Percentiles rank a stretch among this genome's conserved stretches.
phyloP scores from a whole-genome alignment of 2,888 invertebrate genomes.

The Sipha maydis region DNA sequence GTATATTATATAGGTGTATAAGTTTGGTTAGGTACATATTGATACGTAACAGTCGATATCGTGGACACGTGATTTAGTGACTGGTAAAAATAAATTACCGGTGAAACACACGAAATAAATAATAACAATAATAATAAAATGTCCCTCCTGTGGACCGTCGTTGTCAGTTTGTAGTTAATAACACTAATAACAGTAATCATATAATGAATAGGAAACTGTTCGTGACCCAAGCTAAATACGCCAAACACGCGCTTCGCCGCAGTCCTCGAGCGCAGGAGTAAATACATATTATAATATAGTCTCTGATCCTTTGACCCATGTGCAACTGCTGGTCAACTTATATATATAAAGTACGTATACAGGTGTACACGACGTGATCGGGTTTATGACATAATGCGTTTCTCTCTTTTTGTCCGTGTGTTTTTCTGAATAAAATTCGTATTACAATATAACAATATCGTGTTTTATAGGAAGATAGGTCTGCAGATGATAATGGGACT shows the following conservation, averaged over 20 bases:
- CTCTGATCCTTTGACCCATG: slow-evolving; percentile 34
- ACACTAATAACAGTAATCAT: slow-evolving; percentile 39
- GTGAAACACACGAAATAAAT: neutral
- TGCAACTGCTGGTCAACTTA: slow-evolving; percentile 14
- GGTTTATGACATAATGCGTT: slow-evolving; percentile 41
- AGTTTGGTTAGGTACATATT: neutral
- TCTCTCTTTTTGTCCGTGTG: slow-evolving; percentile 19
- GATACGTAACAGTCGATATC: neutral
- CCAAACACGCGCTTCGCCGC: neutral
- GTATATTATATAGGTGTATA: neutral
- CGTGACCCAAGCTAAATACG: slow-evolving; percentile 36
- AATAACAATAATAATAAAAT: neutral
- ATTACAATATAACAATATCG: too few relatives aligned
- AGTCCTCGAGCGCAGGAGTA: neutral
- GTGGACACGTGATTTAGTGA: neutral
- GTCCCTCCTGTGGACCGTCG: neutral
- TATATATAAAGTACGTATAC: neutral
- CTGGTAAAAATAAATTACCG: neutral
- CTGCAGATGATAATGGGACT: too few relatives aligned
- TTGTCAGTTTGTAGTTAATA: neutral
- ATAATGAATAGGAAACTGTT: neutral
- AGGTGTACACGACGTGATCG: neutral
- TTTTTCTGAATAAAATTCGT: neutral
- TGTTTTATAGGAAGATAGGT: neutral
- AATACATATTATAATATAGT: neutral